Evolutionary conservation across 2,888 invertebrate species (phyloP).

Genomic region (Odiellus spinosus): DNA sequence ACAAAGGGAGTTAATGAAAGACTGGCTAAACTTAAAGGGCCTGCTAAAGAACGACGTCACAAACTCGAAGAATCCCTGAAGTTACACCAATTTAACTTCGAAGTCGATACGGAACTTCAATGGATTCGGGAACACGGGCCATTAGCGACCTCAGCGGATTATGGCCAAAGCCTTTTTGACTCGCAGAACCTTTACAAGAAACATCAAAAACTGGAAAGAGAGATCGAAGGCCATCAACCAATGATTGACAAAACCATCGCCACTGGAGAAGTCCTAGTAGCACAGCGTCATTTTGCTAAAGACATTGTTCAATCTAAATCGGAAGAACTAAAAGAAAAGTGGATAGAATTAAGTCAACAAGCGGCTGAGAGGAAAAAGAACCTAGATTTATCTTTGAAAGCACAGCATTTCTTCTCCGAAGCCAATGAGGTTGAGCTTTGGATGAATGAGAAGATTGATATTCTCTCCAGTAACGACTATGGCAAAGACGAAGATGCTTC

Average conservation of each 20-base stretch:
- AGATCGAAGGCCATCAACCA: constrained; percentile 69
- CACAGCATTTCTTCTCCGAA: constrained; percentile 81
- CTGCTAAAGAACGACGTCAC: constrained; percentile 50
- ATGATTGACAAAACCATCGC: constrained; percentile 64
- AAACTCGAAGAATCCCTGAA: constrained; percentile 67
- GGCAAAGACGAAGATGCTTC: constrained; percentile 81
- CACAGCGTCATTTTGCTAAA: constrained; percentile 61
- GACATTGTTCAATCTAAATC: constrained; percentile 56
- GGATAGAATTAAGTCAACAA: constrained; percentile 54
- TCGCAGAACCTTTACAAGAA: constrained; percentile 83
- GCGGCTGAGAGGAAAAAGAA: constrained; percentile 54
- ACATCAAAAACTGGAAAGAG: constrained; percentile 74
- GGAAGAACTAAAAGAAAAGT: constrained; percentile 49
- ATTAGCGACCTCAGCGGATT: constrained; percentile 48
- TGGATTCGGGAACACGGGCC: constrained; percentile 87
- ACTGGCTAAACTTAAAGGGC: constrained; percentile 47
- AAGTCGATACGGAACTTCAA: constrained; percentile 76
- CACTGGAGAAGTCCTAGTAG: constrained; percentile 57
- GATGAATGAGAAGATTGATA: constrained; percentile 71
- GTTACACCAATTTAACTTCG: constrained; percentile 83
- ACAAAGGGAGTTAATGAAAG: constrained; percentile 54
- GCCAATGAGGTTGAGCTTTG: constrained; percentile 82
- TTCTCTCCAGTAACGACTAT: constrained; percentile 63
- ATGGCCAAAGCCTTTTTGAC: constrained; percentile 74
- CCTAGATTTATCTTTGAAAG: constrained; percentile 67